These are phyloP conservation scores for Stegodyphus mimosarum DNA, from an alignment of 1,140 invertebrate genomes.

Conservation along the genomic window DNA sequence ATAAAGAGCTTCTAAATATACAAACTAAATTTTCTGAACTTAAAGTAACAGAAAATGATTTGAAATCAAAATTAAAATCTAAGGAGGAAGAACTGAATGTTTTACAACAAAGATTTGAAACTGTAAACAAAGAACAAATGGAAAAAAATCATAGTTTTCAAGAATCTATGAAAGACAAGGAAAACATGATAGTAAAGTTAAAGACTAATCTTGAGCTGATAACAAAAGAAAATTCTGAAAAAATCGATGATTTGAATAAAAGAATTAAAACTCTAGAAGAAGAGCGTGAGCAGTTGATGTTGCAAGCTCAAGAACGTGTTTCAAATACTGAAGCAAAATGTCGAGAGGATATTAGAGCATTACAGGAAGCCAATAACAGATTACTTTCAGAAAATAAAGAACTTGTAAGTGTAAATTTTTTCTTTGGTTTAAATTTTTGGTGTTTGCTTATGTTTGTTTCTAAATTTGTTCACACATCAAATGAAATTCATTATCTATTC, in stretches of 20 bases:
- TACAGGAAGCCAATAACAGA: slow-evolving; percentile 26
- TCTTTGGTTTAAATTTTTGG: neutral
- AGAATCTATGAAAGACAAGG: slow-evolving; percentile 51
- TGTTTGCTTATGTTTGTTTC: too few species aligned
- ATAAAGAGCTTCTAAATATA: slow-evolving; percentile 8
- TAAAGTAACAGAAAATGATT: slow-evolving; percentile 21
- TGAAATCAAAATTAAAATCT: slow-evolving; percentile 48
- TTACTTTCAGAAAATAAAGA: slow-evolving; percentile 25
- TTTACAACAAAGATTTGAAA: slow-evolving; percentile 18
- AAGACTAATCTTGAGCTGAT: slow-evolving; percentile 11
- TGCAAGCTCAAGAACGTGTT: slow-evolving; percentile 49
- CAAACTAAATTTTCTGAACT: slow-evolving; percentile 16
- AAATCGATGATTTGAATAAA: slow-evolving; percentile 30
- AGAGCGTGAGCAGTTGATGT: slow-evolving; percentile 41
- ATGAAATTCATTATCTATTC: too few species aligned
- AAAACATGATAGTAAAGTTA: slow-evolving; percentile 46
- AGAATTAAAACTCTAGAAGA: slow-evolving; percentile 28
- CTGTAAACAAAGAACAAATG: slow-evolving; percentile 16
- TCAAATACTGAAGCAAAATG: slow-evolving; percentile 40
- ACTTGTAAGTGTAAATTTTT: slow-evolving; percentile 35
- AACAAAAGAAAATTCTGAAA: slow-evolving; percentile 27
- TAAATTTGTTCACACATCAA: too few species aligned
- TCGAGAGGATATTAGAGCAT: slow-evolving; percentile 36
- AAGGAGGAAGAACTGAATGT: slow-evolving; percentile 41
- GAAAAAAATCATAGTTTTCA: slow-evolving; percentile 36